Evolutionary conservation across 2,113 vertebrate species (phyloP), one percentile per base, ranked within the genome.

Genomic region (Neofelis nebulosa): DNA sequence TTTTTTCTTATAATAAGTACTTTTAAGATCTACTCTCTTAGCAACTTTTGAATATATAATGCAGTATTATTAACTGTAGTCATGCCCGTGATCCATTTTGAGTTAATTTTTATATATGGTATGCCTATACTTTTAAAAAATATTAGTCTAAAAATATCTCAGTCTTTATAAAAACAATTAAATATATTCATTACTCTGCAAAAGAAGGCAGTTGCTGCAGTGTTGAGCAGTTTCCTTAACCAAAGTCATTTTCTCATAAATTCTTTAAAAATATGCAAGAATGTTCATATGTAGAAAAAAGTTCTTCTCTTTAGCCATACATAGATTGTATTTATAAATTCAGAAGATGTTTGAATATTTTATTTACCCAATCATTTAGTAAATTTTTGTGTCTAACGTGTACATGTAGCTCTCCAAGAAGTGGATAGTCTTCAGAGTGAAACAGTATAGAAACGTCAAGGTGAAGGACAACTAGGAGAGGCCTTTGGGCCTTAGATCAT

Each of bases 161-260:
- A 38, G 16, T 94, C 1, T 89, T 81, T 33, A 14, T 0, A 31
- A 15, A 65, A 78, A 82, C 27, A 92, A 90, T 16, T 96, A 33
- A 69, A 71, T 86, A 73, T 78, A 89, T 78, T 79, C 29, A 27
- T 95, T 89, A 68, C 36, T 93, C 78, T 86, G 31, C 9, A 81
- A 89, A 95, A 92, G 50, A 89, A n/a, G 31, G 14, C 16, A 89
- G 2, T 48, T 73, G 13, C 57, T 61, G 7, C 21, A 55, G 74
- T 79, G 18, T 41, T 87, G 7, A 19, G 3, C 11, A 65, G 36
- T 87, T 96, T 87, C 73, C 29, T 89, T 86, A 73, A 88, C 14
- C 38, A 31, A 57, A 84, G 80, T 90, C 11, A 83, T 83, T 92
- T 97, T 63, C 74, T 82, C 12, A 83, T 61, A 5, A 97, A 29